Percentiles rank a stretch among this genome's conserved stretches.
Conservation (phyloP, 2,113 vertebrate genomes). For the Myiagra hebetior region DNA sequence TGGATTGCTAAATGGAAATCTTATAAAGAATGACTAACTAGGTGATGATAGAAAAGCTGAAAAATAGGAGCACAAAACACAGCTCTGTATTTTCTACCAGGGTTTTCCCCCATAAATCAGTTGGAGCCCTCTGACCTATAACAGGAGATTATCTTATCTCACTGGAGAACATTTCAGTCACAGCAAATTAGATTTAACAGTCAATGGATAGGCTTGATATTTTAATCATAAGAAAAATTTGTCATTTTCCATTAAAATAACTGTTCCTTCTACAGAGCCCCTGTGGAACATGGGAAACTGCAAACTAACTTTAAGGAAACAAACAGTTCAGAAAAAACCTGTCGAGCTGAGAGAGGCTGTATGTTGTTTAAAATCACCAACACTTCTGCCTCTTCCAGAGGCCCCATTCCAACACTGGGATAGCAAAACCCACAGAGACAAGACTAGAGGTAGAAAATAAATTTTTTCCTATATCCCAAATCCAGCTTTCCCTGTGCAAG, state of each 20-base stretch:
- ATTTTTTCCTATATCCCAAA: not conserved
- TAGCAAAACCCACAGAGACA: not conserved
- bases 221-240: constrained; percentile 62
- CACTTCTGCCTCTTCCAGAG: not conserved
- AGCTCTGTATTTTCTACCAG: constrained; percentile 70
- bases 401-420: not conserved
- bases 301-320: not conserved
- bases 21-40: constrained; percentile 76
- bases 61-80: constrained; percentile 70
- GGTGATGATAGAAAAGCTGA: constrained; percentile 75
- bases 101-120: constrained; percentile 74
- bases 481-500: not conserved
- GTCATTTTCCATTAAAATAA: constrained; percentile 56
- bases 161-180: constrained; percentile 66
- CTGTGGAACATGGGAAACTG: not conserved
- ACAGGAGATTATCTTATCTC: constrained; percentile 68
- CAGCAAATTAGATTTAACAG: constrained; percentile 69
- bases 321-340: not conserved
- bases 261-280: not conserved
- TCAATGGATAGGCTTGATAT: constrained; percentile 63
- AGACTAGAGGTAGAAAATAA: not conserved
- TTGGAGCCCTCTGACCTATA: constrained; percentile 64
- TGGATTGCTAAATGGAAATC: constrained; percentile 70
- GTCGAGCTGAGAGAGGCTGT: not conserved
- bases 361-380: not conserved